Evolutionary conservation across 2,797 vertebrate genomes (phyloP).

Genomic region (Poliocrania exsul): DNA sequence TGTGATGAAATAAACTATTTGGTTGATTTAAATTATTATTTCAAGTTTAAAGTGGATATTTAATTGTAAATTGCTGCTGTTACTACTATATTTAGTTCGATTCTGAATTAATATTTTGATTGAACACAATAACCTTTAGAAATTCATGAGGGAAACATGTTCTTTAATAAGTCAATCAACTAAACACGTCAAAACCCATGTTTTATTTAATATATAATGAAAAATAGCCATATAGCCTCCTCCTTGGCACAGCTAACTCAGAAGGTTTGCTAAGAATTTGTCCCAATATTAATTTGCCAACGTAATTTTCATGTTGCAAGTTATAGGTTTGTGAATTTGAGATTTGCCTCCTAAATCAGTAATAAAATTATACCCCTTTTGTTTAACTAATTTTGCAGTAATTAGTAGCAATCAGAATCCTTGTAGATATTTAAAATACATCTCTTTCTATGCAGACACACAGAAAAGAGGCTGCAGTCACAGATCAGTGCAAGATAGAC

Average conservation of each 20-base stretch:
- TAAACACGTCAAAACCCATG: not conserved
- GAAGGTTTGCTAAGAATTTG: not conserved
- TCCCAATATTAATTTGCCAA: not conserved
- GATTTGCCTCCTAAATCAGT: not conserved
- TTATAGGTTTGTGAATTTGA: not conserved
- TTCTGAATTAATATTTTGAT: not conserved
- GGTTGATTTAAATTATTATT: not conserved
- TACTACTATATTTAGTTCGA: not conserved
- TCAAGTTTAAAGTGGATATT: not conserved
- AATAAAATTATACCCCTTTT: not conserved
- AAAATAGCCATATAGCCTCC: not conserved
- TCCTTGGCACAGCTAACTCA: not conserved
- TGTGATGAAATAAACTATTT: not conserved
- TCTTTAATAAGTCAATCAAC: not conserved
- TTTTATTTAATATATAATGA: constrained; percentile 22
- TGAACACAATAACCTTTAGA: not conserved
- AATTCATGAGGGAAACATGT: not conserved
- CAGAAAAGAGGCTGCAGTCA: not conserved
- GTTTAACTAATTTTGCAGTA: not conserved
- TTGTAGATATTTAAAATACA: not conserved
- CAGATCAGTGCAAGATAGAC: not conserved
- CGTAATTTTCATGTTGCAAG: not conserved
- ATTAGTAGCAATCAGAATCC: not conserved
- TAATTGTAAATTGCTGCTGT: not conserved
- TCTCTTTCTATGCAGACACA: not conserved